Evolutionary conservation across 1,140 invertebrate species (phyloP).

Genomic region (Drosophila nebulosa): DNA sequence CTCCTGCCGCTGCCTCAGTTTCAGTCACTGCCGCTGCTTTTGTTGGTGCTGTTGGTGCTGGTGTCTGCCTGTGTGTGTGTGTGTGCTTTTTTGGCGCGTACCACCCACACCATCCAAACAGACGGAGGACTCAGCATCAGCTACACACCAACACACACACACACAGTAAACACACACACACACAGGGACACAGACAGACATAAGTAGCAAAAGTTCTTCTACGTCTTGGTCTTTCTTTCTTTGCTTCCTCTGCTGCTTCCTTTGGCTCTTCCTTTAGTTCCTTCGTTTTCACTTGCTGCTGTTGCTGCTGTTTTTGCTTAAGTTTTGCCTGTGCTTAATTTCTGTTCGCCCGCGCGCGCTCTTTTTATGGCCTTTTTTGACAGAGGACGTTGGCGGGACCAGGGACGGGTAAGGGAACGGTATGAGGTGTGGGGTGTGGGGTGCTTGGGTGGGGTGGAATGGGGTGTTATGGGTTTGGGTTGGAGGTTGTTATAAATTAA

Average conservation of each 20-base stretch:
- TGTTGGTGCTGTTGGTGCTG: constrained; percentile 13
- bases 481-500: constrained; percentile 66
- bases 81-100: constrained; percentile 72
- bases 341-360: constrained; percentile 51
- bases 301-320: constrained; percentile 28
- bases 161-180: not conserved
- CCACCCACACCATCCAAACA: constrained; percentile 41
- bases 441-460: not conserved
- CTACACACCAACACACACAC: not conserved
- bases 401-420: not conserved
- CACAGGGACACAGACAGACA: not conserved
- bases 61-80: constrained; percentile 50
- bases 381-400: not conserved
- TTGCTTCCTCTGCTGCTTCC: constrained; percentile 2
- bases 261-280: not conserved
- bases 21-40: constrained; percentile 9
- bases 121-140: not conserved
- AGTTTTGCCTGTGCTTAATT: constrained; percentile 48
- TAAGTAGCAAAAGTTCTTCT: constrained; percentile 7
- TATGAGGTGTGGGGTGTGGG: not conserved
- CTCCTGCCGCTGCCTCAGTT: not conserved
- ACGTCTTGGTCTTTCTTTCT: not conserved
- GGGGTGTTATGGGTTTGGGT: not conserved
- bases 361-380: constrained; percentile 58
- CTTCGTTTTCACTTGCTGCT: not conserved